Percentiles rank a stretch among this genome's conserved stretches.
Conservation (phyloP, 2,797 vertebrate species). For the Gouania willdenowi region DNA sequence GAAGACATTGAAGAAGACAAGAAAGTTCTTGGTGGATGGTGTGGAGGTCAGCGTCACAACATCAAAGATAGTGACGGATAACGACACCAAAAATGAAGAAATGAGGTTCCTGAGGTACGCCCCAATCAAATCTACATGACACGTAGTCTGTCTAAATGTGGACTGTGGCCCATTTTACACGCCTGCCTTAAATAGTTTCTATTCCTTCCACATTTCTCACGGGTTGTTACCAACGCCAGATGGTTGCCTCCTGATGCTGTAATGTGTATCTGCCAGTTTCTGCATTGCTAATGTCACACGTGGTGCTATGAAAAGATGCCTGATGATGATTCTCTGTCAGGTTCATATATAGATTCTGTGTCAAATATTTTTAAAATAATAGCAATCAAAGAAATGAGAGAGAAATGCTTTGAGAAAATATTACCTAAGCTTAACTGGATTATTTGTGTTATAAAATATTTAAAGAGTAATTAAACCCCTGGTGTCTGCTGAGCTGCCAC, state of each 20-base stretch:
- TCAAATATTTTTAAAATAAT: too few relatives aligned
- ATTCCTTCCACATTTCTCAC: constrained; percentile 34
- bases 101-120: constrained; percentile 89
- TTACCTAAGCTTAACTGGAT: too few relatives aligned
- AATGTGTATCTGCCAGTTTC: constrained; percentile 26
- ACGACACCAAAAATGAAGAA: constrained; percentile 93
- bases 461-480: too few relatives aligned
- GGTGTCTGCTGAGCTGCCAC: too few relatives aligned
- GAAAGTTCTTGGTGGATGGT: constrained; percentile 96
- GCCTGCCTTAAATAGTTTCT: constrained; percentile 41
- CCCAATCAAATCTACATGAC: constrained; percentile 5
- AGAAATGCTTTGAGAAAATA: too few relatives aligned
- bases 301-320: too few relatives aligned
- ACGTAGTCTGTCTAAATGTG: constrained; percentile 28
- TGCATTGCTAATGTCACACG: too few relatives aligned
- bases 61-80: constrained; percentile 96
- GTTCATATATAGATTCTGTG: background rate
- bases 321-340: too few relatives aligned
- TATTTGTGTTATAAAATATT: too few relatives aligned
- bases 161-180: constrained; percentile 47
- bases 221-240: constrained; percentile 49
- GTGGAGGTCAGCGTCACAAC: constrained; percentile 98
- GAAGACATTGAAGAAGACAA: constrained; percentile 97
- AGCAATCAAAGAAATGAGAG: too few relatives aligned
- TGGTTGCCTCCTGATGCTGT: constrained; percentile 27